A percentile compares a stretch with the other conserved stretches of the same genome.
These are phyloP conservation scores for Eciton burchellii DNA, from an alignment of 1,140 invertebrate species.

Conservation along the genomic window DNA sequence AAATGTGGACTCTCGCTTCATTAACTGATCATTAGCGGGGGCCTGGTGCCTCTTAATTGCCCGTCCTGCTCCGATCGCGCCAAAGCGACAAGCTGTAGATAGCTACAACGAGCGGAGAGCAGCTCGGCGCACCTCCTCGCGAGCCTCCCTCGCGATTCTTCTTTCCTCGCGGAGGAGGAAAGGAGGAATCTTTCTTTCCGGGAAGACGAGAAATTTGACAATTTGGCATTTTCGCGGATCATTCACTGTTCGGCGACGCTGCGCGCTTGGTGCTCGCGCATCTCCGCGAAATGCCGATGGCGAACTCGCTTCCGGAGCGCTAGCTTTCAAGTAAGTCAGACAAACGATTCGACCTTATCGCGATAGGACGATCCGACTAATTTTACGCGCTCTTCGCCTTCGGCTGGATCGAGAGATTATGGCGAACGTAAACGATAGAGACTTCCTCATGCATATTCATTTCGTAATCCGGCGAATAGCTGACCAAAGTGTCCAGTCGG, in stretches of 20 bases:
- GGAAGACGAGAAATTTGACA: too few species aligned
- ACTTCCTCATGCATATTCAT: constrained; percentile 58
- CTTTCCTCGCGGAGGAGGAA: too few species aligned
- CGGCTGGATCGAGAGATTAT: constrained; percentile 24
- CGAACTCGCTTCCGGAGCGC: constrained; percentile 1
- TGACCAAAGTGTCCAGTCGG: constrained; percentile 54
- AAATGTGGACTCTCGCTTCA: constrained; percentile 43
- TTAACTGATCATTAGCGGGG: constrained; percentile 43
- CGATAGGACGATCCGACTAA: constrained; percentile 43
- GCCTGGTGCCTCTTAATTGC: constrained; percentile 56
- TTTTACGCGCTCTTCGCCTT: constrained; percentile 39
- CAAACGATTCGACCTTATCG: constrained; percentile 28
- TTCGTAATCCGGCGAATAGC: constrained; percentile 33
- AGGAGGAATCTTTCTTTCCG: too few species aligned
- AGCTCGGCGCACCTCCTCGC: constrained; percentile 58
- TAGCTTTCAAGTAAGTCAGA: constrained; percentile 52
- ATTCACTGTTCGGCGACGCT: too few species aligned
- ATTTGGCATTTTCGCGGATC: too few species aligned
- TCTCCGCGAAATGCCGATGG: constrained; percentile 27
- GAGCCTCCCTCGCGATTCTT: constrained; percentile 64
- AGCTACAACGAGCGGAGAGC: constrained; percentile 58
- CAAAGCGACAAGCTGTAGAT: constrained; percentile 33
- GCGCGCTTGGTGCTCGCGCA: too few species aligned
- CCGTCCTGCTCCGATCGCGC: constrained; percentile 55
- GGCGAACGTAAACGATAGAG: constrained; percentile 53